Conservation (phyloP, 2,113 vertebrate genomes). For the Cephalopterus ornatus region DNA sequence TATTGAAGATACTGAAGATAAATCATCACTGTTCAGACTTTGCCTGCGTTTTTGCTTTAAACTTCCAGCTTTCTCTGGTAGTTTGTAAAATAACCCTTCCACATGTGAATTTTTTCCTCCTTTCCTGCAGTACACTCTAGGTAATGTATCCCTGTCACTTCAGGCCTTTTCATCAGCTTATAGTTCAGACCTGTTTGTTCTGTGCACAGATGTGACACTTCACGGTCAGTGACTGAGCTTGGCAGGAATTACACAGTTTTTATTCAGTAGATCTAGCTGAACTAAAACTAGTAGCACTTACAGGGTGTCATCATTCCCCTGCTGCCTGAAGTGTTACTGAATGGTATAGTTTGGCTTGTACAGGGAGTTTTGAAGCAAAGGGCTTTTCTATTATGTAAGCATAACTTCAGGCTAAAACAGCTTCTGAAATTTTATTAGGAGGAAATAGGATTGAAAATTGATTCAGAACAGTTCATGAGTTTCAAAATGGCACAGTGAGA, state of each 20-base stretch:
- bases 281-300: not conserved
- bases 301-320: not conserved
- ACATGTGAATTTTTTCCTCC: not conserved
- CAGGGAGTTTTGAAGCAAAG: not conserved
- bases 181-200: not conserved
- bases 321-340: not conserved
- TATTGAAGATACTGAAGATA: not conserved
- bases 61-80: not conserved
- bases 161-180: not conserved
- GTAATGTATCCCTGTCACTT: not conserved
- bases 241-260: not conserved
- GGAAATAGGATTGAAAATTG: not conserved
- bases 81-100: not conserved
- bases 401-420: not conserved
- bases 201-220: not conserved
- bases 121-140: not conserved
- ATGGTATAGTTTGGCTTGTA: not conserved
- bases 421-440: constrained; percentile 6
- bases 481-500: not conserved
- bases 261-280: not conserved
- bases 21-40: not conserved
- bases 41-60: not conserved
- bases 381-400: not conserved
- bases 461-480: not conserved
- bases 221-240: not conserved